Evolutionary conservation across 2,888 invertebrate species (phyloP).

Genomic region (Psococerastis gibbosa): DNA sequence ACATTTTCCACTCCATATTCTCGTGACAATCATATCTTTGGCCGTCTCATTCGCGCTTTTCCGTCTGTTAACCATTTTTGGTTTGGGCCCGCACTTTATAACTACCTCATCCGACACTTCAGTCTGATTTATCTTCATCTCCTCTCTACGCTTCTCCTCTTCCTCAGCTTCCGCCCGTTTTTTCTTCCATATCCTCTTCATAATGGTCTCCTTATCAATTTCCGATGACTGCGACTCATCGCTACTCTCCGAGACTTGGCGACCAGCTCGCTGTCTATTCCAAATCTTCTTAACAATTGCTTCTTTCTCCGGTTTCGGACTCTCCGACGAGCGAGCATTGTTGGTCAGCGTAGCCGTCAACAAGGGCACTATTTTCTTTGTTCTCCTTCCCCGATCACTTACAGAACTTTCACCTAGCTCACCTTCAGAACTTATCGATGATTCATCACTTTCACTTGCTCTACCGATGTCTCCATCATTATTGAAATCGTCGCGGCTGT

Average conservation of each 20-base stretch:
- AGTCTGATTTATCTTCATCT: conserved; percentile 4
- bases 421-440: not conserved
- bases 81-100: conserved; percentile 7
- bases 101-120: conserved; percentile 7
- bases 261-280: not conserved
- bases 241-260: not conserved
- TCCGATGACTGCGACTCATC: not conserved
- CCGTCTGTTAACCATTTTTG: not conserved
- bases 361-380: conserved; percentile 1
- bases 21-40: not conserved
- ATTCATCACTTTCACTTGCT: conserved; percentile 1
- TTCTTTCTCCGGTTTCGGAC: conserved; percentile 5
- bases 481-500: too few species aligned
- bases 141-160: not conserved
- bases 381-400: not conserved
- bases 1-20: conserved; percentile 8
- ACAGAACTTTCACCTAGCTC: not conserved
- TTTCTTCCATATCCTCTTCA: conserved; percentile 2
- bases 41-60: not conserved
- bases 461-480: not conserved
- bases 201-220: conserved; percentile 6
- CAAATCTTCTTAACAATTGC: conserved; percentile 7
- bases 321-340: not conserved
- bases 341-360: conserved; percentile 1
- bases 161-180: not conserved